Conservation (phyloP, 1,140 invertebrate species). For the Drosophila lowei region DNA sequence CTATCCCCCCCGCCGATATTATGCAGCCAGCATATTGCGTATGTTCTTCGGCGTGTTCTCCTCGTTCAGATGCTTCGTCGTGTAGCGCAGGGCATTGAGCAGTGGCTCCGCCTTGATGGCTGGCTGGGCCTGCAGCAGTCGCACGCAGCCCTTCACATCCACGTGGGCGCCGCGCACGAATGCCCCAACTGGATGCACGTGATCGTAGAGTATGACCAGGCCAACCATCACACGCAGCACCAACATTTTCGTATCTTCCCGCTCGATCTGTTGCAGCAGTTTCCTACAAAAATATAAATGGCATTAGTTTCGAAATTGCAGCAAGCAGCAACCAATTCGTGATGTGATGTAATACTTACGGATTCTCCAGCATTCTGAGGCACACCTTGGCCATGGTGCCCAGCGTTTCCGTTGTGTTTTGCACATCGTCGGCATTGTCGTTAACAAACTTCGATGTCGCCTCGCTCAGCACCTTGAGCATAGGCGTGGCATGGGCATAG, state of each 20-base stretch:
- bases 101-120: conserved; percentile 93
- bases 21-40: conserved; percentile 91
- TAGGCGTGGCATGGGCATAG: conserved; percentile 96
- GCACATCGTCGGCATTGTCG: conserved; percentile 94
- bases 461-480: conserved; percentile 95
- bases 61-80: conserved; percentile 96
- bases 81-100: conserved; percentile 95
- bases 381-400: conserved; percentile 98
- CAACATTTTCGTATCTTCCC: conserved; percentile 94
- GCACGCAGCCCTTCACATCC: conserved; percentile 95
- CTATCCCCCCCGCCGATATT: conserved; percentile 71
- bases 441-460: conserved; percentile 94
- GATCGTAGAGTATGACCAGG: conserved; percentile 97
- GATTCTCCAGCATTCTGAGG: conserved; percentile 96
- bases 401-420: conserved; percentile 97
- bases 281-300: conserved; percentile 85
- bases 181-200: conserved; percentile 96
- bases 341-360: conserved; percentile 87
- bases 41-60: conserved; percentile 96
- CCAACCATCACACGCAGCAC: conserved; percentile 98
- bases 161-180: conserved; percentile 95
- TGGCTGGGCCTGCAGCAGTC: conserved; percentile 94
- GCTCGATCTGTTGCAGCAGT: conserved; percentile 93
- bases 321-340: background rate
- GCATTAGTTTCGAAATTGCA: background rate